Conservation (phyloP, 2,797 vertebrate species). For the Protonibea diacanthus region DNA sequence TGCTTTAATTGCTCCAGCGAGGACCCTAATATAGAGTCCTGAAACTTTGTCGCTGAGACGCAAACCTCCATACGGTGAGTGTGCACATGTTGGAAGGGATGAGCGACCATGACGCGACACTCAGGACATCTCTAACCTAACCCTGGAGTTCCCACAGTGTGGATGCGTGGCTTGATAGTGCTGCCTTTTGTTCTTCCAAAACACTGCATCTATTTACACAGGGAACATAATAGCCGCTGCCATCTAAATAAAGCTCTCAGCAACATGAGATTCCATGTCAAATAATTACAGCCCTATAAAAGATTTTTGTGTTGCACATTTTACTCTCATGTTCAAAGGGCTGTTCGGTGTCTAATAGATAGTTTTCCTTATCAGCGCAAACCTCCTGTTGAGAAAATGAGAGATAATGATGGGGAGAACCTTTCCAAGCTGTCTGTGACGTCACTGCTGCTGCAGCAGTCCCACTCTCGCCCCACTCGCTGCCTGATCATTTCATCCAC, state of each 20-base stretch:
- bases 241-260: constrained; percentile 17
- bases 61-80: constrained; percentile 41
- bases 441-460: constrained; percentile 63
- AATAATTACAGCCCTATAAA: constrained; percentile 36
- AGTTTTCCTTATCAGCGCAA: constrained; percentile 33
- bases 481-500: constrained; percentile 12
- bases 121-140: constrained; percentile 23
- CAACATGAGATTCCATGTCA: constrained; percentile 29
- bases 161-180: constrained; percentile 18
- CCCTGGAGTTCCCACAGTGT: constrained; percentile 38
- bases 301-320: constrained; percentile 27
- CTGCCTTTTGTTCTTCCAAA: constrained; percentile 16
- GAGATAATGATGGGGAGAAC: constrained; percentile 53
- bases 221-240: constrained; percentile 22
- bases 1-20: constrained; percentile 71
- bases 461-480: constrained; percentile 8
- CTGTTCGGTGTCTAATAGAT: constrained; percentile 43
- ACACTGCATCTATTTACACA: constrained; percentile 13
- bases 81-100: constrained; percentile 22
- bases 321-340: constrained; percentile 28
- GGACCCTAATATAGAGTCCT: constrained; percentile 64
- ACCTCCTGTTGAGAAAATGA: constrained; percentile 60
- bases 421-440: constrained; percentile 64
- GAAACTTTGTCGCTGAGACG: constrained; percentile 56
- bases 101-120: constrained; percentile 17